Conservation (phyloP, 2,797 vertebrate genomes). For the Dermochelys coriacea region DNA sequence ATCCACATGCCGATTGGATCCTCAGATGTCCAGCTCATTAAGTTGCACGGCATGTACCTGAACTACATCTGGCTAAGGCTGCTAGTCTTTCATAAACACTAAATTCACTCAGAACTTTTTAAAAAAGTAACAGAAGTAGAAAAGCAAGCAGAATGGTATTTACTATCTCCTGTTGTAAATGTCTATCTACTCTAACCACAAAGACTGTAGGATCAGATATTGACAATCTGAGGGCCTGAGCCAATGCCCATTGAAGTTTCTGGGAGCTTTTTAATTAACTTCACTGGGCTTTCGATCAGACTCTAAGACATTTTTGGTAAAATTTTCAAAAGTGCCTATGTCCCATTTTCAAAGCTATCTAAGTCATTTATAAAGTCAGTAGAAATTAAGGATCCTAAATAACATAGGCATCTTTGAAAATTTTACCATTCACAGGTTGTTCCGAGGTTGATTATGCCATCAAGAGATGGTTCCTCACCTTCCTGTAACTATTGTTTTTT, state of each 20-base stretch:
- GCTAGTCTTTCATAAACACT: not conserved
- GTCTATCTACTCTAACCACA: not conserved
- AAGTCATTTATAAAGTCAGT: not conserved
- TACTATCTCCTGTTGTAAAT: not conserved
- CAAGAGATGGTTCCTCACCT: not conserved
- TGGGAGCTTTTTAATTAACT: not conserved
- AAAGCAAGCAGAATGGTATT: not conserved
- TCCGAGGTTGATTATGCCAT: not conserved
- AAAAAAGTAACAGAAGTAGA: not conserved
- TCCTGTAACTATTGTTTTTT: not conserved
- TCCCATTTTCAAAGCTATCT: not conserved
- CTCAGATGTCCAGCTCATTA: not conserved
- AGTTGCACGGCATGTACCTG: not conserved
- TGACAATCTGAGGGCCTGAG: not conserved
- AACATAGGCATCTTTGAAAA: too few species aligned
- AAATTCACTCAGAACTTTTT: not conserved
- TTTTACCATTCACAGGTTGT: fast-evolving
- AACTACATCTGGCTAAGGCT: not conserved
- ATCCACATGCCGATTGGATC: not conserved
- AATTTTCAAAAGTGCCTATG: not conserved
- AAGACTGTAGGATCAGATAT: not conserved
- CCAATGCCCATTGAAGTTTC: not conserved
- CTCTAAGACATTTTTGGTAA: not conserved
- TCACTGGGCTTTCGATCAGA: not conserved
- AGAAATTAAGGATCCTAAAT: not conserved